Percentiles rank a stretch among this genome's conserved stretches.
Conservation (phyloP, 2,888 invertebrate species). For the Homarus gammarus region DNA sequence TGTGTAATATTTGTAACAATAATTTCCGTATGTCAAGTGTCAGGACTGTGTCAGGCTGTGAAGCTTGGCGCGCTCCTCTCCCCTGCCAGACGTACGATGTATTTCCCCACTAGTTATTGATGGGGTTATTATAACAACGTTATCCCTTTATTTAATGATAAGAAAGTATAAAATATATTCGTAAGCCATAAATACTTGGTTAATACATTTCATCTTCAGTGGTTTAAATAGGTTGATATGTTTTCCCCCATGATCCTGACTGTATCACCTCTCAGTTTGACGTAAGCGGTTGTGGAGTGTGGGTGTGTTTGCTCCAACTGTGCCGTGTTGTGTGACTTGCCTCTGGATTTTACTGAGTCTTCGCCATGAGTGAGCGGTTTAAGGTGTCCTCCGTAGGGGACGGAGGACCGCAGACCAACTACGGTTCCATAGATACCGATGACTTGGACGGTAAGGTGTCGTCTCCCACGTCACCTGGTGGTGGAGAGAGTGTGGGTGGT, state of each 20-base stretch:
- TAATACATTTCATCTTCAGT: no score
- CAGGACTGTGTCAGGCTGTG: not conserved
- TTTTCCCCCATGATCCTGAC: not conserved
- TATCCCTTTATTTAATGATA: no score
- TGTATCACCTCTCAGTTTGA: conserved; percentile 31
- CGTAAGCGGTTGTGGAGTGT: conserved; percentile 46
- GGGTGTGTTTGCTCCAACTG: conserved; percentile 16
- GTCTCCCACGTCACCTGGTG: conserved; percentile 11
- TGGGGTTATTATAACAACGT: no score
- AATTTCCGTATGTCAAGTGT: not conserved
- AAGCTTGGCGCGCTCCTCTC: not conserved
- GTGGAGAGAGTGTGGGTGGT: conserved; percentile 20
- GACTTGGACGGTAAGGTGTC: conserved; percentile 62
- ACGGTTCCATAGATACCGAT: conserved; percentile 55
- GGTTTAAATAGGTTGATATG: not conserved
- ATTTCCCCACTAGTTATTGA: not conserved
- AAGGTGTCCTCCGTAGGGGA: conserved; percentile 66
- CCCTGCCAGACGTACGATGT: not conserved
- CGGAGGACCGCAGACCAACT: conserved; percentile 60
- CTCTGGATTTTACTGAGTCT: conserved; percentile 13
- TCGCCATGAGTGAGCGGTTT: conserved; percentile 62
- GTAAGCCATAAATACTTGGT: no score
- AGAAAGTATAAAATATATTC: no score
- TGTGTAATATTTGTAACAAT: not conserved
- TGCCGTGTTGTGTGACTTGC: conserved; percentile 43